A percentile compares a stretch with the other conserved stretches of the same genome.
Evolutionary conservation across 2,888 invertebrate species (phyloP).

Genomic region (Napeogenes sylphis): DNA sequence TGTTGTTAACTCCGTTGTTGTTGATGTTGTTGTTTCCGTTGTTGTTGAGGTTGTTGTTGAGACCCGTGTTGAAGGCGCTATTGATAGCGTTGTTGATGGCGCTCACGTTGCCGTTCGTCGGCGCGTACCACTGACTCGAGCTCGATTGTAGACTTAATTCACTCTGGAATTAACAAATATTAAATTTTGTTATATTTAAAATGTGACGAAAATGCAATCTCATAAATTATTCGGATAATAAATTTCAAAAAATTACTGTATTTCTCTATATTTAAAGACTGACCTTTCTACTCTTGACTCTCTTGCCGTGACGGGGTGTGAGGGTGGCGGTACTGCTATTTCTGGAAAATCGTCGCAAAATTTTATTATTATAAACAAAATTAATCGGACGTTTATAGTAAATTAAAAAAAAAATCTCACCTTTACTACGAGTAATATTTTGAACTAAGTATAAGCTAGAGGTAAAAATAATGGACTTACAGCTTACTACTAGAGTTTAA

Average conservation of each 20-base stretch:
- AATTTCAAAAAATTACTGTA: background rate
- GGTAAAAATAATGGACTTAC: no score
- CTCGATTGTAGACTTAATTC: constrained; percentile 61
- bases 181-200: background rate
- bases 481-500: no score
- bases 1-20: constrained; percentile 36
- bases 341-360: constrained; percentile 29
- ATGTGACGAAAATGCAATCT: background rate
- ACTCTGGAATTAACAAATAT: constrained; percentile 39
- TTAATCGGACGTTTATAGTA: no score
- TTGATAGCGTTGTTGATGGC: constrained; percentile 39
- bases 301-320: constrained; percentile 50
- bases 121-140: constrained; percentile 79
- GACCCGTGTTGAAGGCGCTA: constrained; percentile 38
- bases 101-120: constrained; percentile 50
- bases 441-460: no score
- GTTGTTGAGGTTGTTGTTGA: constrained; percentile 22
- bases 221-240: background rate
- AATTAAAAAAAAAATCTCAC: constrained; percentile 8
- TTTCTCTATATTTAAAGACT: constrained; percentile 2
- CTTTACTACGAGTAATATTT: no score
- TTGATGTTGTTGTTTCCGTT: constrained; percentile 21
- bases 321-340: constrained; percentile 57
- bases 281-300: constrained; percentile 54
- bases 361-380: no score